Base-by-base conservation (phyloP, 1,140 invertebrate species). In the Drosophila azteca region DNA sequence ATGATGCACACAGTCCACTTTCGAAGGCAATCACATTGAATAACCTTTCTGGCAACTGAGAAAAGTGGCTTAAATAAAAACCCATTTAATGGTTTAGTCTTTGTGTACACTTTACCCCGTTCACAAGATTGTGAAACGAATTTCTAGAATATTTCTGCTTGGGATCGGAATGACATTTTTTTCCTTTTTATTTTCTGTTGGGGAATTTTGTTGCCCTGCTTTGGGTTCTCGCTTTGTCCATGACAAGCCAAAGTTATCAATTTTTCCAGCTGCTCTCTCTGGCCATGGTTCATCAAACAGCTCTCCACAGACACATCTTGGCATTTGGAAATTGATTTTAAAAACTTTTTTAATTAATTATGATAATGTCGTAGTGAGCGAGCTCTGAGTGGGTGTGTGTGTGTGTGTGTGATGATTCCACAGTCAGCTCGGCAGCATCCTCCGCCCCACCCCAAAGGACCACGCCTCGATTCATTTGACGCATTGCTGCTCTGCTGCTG, bases 261-360 rank as follows among this genome's bases (percentile, higher is more conserved):
- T 67, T 70, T 57, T 49, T 61, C 55, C 45, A 69, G 59, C 64
- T 77, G 53, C 59, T 63, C 52, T 9, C 46, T 67, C 66, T 67
- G 79, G 55, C 62, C 48, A 79, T 65, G 83, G 83, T 79, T 87
- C 83, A 83, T 87, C 84, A 87, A 76, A 83, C 66, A 82, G 35
- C 11, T 60, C 66, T 58, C 54, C 55, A 63, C 79, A 88, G 75
- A 82, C 83, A 83, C 64, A 69, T 78, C 69, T 73, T 70, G 71
- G 64, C 83, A 87, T 88, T 88, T 83, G 53, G 60, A 87, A 87
- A 87, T 87, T 87, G 83, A 88, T 87, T 87, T 87, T 83, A 83
- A 82, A 87, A 87, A 88, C 83, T 83, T 87, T 87, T 87, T 87
- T 87, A 87, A 87, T 87, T 87, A 87, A 87, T 87, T 88, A 87